Base-by-base conservation (phyloP, 1,140 invertebrate species). In the Antheraea mylitta region DNA sequence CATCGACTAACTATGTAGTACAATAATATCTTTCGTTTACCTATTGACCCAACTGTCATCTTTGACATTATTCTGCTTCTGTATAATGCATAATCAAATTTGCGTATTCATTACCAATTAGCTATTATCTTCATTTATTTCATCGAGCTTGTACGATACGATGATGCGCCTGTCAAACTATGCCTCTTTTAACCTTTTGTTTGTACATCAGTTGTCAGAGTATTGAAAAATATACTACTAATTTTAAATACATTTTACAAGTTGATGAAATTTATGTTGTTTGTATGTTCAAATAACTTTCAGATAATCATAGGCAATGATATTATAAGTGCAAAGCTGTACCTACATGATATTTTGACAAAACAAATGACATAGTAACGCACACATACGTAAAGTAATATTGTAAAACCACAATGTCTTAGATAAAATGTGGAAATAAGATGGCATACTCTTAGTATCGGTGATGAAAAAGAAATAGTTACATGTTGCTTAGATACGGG, bases 111-210 rank as follows among this genome's bases (percentile, higher is more conserved):
- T 66, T 37, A 69, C 61, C 69, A 75, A 77, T 74, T 75, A 77
- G 70, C 66, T 68, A 74, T 67, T 67, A 72, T 62, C 71, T 67
- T 71, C 69, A 72, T 76, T 76, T 70, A 73, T 71, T 73, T 70
- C 66, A n/a, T 62, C 16, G n/a, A 60, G 37, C 30, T 19, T 58
- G 42, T 58, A 53, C 45, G 45, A 58, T 60, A 69, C 61, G 18
- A 58, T 63, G 71, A 61, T 61, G 64, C 18, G 13, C 38, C 66
- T 75, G 70, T 72, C 73, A 70, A 70, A 72, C 22, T 30, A 53
- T 58, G 67, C 61, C 37, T 67, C 60, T 19, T 42, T 36, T 18
- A 38, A 30, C 36, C 66, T 72, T 72, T 72, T 69, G 67, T 72
- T 58, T 69, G 71, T 37, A 62, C 64, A 18, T 72, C 67, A 72